Base-by-base conservation (phyloP, 2,888 invertebrate species). In the Acleris cristana region DNA sequence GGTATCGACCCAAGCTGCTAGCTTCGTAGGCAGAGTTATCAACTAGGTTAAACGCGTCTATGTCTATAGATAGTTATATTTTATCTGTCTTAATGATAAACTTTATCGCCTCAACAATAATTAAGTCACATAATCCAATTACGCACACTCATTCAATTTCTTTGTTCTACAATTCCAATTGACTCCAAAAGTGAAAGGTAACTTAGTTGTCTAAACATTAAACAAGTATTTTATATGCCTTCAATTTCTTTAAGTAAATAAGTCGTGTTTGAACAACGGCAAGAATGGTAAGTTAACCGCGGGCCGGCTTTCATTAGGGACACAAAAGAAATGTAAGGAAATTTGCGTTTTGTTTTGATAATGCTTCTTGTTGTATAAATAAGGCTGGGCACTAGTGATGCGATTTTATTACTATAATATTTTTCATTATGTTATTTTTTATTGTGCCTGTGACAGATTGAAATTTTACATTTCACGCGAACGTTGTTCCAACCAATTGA, bases 281-380 rank as follows among this genome's bases (percentile, higher is more conserved):
- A 56, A 52, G 52, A 45, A 62, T 66, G 14, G 16, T 52, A 63
- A 62, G 57, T 63, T 67, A 58, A 49, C 48, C 62, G 45, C 34
- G 26, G 48, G 54, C 44, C 58, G 52, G 26, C 48, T 48, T 63
- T 63, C 58, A 63, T 63, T 67, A 67, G 2, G 12, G 19, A 12
- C 16, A 67, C 67, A 67, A 67, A 67, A 67, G 62, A 63, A 66
- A 60, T 62, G 44, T 45, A 45, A 53, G 62, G 61, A 40, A 40
- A 58, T 62, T 67, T 62, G 21, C 49, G 48, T 58, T 67, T 63
- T 54, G 57, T 58, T 58, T 48, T 51, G 45, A 54, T 23, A 40
- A 19, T 10, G 62, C 52, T 48, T 56, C 59, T 62, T 53, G 62
- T 21, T 51, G 40, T 23, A 26, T 48, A 5, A 44, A 53, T 57